Evolutionary conservation across 1,140 invertebrate species (phyloP).

Genomic region (Brachionus calyciflorus): DNA sequence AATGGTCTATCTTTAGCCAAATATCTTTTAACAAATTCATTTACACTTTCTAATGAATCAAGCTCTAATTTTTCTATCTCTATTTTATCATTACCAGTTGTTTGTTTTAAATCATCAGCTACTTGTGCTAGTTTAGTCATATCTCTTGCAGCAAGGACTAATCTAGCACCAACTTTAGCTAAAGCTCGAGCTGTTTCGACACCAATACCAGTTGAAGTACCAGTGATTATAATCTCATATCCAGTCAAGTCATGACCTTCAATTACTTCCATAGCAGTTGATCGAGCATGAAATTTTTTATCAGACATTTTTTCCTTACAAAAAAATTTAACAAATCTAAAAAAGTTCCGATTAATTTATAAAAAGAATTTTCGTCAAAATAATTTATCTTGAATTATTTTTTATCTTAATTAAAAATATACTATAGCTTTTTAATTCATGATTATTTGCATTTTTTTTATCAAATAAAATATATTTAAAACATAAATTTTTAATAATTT

Average conservation of each 20-base stretch:
- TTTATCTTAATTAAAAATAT: too few species aligned
- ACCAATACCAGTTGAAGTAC: constrained; percentile 13
- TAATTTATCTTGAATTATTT: too few species aligned
- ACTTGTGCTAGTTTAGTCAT: background rate
- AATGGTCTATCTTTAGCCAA: constrained; percentile 1
- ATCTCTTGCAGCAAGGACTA: constrained; percentile 5
- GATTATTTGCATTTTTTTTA: too few species aligned
- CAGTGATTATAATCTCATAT: constrained; percentile 18
- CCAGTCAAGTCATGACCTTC: background rate
- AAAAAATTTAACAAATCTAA: too few species aligned
- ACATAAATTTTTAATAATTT: too few species aligned
- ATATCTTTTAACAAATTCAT: background rate
- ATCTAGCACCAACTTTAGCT: background rate
- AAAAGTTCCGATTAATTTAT: too few species aligned
- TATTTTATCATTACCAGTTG: background rate
- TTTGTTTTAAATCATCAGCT: background rate
- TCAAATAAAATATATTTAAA: too few species aligned
- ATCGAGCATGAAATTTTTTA: background rate
- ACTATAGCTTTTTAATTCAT: too few species aligned
- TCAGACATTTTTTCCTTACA: constrained; percentile 28
- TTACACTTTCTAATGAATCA: background rate
- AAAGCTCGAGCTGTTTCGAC: constrained; percentile 12
- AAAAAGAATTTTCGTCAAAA: too few species aligned
- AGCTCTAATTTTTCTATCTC: constrained; percentile 4
- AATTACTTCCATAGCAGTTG: constrained; percentile 1